phyloP scores from a whole-genome alignment of 2,797 vertebrate genomes.

The Siniperca scherzeri region DNA sequence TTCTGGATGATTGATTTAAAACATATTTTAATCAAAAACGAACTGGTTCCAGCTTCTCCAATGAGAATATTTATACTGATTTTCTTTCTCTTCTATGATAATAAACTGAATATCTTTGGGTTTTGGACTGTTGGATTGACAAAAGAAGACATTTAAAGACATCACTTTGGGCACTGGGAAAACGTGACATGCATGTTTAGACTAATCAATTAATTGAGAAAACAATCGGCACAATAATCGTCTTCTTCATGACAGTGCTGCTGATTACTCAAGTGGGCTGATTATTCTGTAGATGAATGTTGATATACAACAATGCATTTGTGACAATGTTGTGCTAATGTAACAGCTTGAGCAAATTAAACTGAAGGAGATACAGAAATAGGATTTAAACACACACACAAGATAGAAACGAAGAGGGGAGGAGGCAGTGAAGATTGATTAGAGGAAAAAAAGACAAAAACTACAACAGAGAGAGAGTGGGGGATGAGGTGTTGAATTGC shows the following conservation, averaged over 20 bases:
- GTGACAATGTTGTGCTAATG: background rate
- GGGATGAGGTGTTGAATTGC: background rate
- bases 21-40: background rate
- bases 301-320: background rate
- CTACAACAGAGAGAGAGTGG: background rate
- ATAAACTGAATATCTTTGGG: background rate
- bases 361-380: background rate
- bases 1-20: background rate
- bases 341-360: background rate
- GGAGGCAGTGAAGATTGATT: constrained; percentile 14
- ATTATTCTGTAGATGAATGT: background rate
- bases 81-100: background rate
- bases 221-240: background rate
- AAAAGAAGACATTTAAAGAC: background rate
- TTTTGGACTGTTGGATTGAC: background rate
- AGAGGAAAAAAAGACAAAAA: background rate
- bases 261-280: background rate
- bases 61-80: background rate
- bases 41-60: background rate
- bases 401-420: background rate
- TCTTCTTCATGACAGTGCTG: background rate
- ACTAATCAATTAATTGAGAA: too few species aligned
- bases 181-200: background rate
- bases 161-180: background rate
- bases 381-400: background rate